Evolutionary conservation across 2,113 vertebrate species (phyloP), one percentile per base, ranked within the genome.

Genomic region (Perca schrenkii): DNA sequence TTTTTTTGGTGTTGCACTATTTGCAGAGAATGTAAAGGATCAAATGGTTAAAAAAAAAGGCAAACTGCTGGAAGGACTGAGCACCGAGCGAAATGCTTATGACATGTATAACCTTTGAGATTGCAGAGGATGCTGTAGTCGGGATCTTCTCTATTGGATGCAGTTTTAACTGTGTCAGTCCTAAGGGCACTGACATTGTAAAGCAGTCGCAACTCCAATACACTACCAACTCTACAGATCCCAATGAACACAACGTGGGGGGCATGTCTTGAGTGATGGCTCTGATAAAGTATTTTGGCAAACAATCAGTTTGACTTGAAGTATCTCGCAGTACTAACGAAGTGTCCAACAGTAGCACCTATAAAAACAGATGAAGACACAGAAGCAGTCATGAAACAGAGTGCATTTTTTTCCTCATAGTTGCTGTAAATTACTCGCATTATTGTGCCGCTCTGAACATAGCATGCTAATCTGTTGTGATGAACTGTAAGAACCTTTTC

Each of bases 381-480:
- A 69, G 46, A 67, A 21, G 19, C 46, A 10, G 25, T 64, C 5
- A 19, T 66, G 14, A 60, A 16, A 50, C 2, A 31, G 25, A 56
- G 70, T 14, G 17, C 0, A 28, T 34, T 77, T 78, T 85, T 76
- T 58, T 76, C 17, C 16, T 77, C 72, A 61, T 46, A 64, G 70
- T 77, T 19, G 84, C 84, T 91, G 89, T 91, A 89, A 73, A 88
- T 85, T 71, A 15, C 72, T 81, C 0, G 75, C 79, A 31, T 86
- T 66, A 50, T 76, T 15, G 73, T 91, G 81, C 57, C n/a, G 21
- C 70, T 77, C 54, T 74, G 69, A 69, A 73, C n/a, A 43, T 60
- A 79, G 85, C 86, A 90, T 90, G 84, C 80, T 82, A 60, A 80
- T 80, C 52, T 85, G 60, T 85, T 47, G 72, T 88, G 58, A 72